phyloP scores from a whole-genome alignment of 2,888 invertebrate species.

The Agrochola lychnidis region DNA sequence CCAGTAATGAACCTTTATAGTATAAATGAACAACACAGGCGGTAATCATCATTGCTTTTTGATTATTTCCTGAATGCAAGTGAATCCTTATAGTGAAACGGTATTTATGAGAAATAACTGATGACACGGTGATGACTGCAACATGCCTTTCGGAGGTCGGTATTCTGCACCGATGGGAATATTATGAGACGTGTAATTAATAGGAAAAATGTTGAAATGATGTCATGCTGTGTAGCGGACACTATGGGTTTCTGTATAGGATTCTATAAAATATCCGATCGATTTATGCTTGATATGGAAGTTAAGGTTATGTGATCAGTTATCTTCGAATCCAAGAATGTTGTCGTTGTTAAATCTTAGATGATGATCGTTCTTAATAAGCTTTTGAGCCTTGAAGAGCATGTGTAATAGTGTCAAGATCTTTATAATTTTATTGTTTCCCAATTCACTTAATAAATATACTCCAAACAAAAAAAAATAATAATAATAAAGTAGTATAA shows the following conservation, averaged over 20 bases:
- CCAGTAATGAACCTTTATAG: slow-evolving; percentile 47
- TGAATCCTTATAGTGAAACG: slow-evolving; percentile 55
- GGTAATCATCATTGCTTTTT: slow-evolving; percentile 58
- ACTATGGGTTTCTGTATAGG: slow-evolving; percentile 34
- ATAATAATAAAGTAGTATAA: too few species aligned
- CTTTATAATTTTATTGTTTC: too few species aligned
- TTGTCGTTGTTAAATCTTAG: not conserved
- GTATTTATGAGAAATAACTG: slow-evolving; percentile 61
- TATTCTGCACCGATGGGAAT: slow-evolving; percentile 51
- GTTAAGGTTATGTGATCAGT: slow-evolving; percentile 3
- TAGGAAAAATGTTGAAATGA: slow-evolving; percentile 53
- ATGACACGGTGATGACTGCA: slow-evolving; percentile 58
- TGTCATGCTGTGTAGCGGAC: slow-evolving; percentile 25
- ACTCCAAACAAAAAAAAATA: too few species aligned
- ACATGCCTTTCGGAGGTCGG: slow-evolving; percentile 57
- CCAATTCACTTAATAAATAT: not conserved
- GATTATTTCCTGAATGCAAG: slow-evolving; percentile 65
- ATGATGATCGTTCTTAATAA: slow-evolving; percentile 1
- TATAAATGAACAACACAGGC: slow-evolving; percentile 26
- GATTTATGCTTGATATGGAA: slow-evolving; percentile 19
- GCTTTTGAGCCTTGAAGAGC: not conserved
- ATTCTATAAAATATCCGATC: slow-evolving; percentile 23
- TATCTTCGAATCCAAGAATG: slow-evolving; percentile 6
- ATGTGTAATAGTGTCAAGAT: not conserved
- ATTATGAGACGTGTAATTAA: slow-evolving; percentile 47